Base-by-base conservation (phyloP, 2,888 invertebrate species). In the Epicampocera succincta region DNA sequence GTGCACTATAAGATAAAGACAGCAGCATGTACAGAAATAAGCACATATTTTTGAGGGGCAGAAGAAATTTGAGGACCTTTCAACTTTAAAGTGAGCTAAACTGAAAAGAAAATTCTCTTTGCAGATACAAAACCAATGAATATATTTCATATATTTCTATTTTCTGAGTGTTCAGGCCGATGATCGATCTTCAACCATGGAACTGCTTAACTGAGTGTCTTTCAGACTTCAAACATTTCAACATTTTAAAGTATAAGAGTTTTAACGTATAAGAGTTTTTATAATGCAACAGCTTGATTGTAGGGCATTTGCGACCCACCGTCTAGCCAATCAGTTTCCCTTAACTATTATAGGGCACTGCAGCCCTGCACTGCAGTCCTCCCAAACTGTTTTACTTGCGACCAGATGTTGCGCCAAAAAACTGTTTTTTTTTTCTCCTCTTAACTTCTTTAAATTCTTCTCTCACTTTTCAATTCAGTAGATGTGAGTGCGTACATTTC, bases 401-500 rank as follows among this genome's bases (percentile, higher is more conserved):
- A 71, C 58, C 77, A 78, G 73, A 65, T 82, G 77, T 54, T 73
- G 33, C 44, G 50, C 33, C 33, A 33, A 33, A 33, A 33, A 12
- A 33, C n/a, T n/a, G n/a, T n/a, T n/a, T n/a, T n/a, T 11, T 60
- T 58, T 46, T 68, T 29, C 48, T 19, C 50, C 54, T 44, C 33
- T 61, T 4, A 60, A 12, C 54, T 77, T 21, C 15, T 66, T 40
- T 50, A 42, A 4, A 29, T 48, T 66, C 15, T 65, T 50, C 29
- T 58, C 50, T 40, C n/a, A n/a, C 48, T 48, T 69, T 54, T 60
- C 25, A 29, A 60, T 21, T 46, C 9, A 4, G 1, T 33, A 15
- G 17, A 21, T 13, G 50, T 21, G 50, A 25, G 6, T 13, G 48
- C 76, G 54, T 54, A 54, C 48, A 46, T 8, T 15, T 63, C 63